Conservation (phyloP, 2,888 invertebrate genomes). For the Coenonympha glycerion region DNA sequence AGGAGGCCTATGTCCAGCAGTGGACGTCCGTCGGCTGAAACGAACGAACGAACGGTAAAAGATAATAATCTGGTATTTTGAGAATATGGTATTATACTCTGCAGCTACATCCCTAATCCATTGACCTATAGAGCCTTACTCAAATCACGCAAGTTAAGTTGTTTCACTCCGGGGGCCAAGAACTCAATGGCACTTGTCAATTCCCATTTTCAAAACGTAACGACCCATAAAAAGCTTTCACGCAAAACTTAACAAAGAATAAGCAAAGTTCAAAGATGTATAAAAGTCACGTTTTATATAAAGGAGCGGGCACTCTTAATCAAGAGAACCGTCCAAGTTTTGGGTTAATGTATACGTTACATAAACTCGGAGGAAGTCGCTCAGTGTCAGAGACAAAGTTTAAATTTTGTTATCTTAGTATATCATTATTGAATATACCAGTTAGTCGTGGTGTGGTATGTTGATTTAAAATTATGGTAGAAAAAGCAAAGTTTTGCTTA, state of each 20-base stretch:
- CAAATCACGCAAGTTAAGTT: too few species aligned
- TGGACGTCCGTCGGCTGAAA: too few species aligned
- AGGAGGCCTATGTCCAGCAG: too few species aligned
- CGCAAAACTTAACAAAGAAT: slow-evolving; percentile 1
- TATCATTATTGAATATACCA: too few species aligned
- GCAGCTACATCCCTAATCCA: too few species aligned
- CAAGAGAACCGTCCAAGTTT: slow-evolving; percentile 28
- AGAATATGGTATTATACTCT: too few species aligned
- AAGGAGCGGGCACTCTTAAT: slow-evolving; percentile 27
- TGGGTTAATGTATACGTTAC: slow-evolving; percentile 29
- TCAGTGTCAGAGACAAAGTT: slow-evolving; percentile 25
- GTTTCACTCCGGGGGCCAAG: too few species aligned
- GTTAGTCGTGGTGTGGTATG: neutral
- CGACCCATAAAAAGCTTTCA: neutral
- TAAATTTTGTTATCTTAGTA: slow-evolving; percentile 23
- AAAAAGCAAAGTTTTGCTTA: too few species aligned
- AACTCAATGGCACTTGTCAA: neutral
- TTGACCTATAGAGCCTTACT: too few species aligned
- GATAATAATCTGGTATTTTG: too few species aligned
- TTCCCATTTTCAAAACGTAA: neutral
- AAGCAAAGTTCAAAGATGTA: slow-evolving; percentile 5
- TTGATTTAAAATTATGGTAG: neutral
- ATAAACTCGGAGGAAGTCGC: slow-evolving; percentile 23
- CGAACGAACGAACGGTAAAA: too few species aligned
- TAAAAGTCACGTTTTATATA: slow-evolving; percentile 14